phyloP scores from a whole-genome alignment of 1,140 invertebrate genomes.

The Cataglyphis hispanica region DNA sequence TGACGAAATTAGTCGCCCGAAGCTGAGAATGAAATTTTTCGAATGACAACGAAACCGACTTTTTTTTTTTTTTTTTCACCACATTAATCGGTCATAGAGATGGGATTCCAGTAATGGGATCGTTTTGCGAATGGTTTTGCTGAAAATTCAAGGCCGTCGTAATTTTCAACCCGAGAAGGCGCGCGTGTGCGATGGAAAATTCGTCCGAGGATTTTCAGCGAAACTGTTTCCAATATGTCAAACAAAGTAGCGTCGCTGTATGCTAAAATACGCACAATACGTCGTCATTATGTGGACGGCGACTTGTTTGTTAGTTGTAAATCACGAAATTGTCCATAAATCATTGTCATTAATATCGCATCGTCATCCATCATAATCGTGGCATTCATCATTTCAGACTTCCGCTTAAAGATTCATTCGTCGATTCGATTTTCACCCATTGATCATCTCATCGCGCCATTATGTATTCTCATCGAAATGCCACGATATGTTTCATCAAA shows the following conservation, averaged over 20 bases:
- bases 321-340: constrained; percentile 55
- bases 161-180: neutral
- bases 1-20: constrained; percentile 42
- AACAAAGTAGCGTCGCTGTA: constrained; percentile 47
- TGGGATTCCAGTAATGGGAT: constrained; percentile 50
- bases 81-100: constrained; percentile 24
- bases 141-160: neutral
- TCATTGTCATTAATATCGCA: constrained; percentile 60
- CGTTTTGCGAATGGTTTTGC: constrained; percentile 22
- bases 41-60: constrained; percentile 47
- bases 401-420: constrained; percentile 26
- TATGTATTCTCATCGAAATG: constrained; percentile 55
- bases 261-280: constrained; percentile 54
- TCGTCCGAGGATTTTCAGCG: constrained; percentile 33
- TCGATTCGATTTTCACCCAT: constrained; percentile 29
- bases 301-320: constrained; percentile 59
- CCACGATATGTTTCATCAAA: constrained; percentile 59
- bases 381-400: constrained; percentile 50
- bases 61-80: constrained; percentile 32
- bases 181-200: neutral
- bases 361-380: constrained; percentile 51
- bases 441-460: constrained; percentile 44
- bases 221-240: neutral
- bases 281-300: constrained; percentile 27
- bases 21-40: constrained; percentile 49